Conservation (phyloP, 2,797 vertebrate genomes). For the Hippopotamyrus pictus region DNA sequence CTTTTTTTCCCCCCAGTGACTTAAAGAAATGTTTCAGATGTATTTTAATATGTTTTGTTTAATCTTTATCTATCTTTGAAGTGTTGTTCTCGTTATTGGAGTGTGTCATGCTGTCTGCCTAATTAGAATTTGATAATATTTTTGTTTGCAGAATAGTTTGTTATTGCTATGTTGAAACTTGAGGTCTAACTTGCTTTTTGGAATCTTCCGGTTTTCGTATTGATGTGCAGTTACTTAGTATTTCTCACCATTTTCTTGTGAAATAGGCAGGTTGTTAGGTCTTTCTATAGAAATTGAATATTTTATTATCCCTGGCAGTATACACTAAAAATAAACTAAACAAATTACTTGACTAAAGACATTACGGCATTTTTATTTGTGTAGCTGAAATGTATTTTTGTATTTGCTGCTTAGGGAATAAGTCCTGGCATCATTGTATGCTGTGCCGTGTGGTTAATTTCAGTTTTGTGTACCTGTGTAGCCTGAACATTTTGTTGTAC, state of each 20-base stretch:
- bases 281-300: neutral
- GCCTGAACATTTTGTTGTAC: neutral
- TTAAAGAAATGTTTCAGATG: constrained; percentile 27
- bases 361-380: constrained; percentile 12
- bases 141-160: constrained; percentile 42
- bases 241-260: neutral
- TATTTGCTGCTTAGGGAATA: neutral
- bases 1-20: constrained; percentile 26
- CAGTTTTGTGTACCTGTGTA: neutral
- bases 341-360: neutral
- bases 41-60: constrained; percentile 56
- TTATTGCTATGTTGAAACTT: constrained; percentile 34
- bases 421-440: neutral
- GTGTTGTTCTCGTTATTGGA: constrained; percentile 38
- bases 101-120: constrained; percentile 58
- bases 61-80: constrained; percentile 48
- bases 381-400: constrained; percentile 22
- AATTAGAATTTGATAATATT: constrained; percentile 53
- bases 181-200: constrained; percentile 18
- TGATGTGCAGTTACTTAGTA: constrained; percentile 5
- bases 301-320: constrained; percentile 4
- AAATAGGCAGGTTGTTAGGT: neutral
- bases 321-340: neutral
- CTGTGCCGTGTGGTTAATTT: neutral
- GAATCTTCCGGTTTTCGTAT: constrained; percentile 18